Conservation (phyloP, 2,888 invertebrate species). For the Stomorhina lunata region DNA sequence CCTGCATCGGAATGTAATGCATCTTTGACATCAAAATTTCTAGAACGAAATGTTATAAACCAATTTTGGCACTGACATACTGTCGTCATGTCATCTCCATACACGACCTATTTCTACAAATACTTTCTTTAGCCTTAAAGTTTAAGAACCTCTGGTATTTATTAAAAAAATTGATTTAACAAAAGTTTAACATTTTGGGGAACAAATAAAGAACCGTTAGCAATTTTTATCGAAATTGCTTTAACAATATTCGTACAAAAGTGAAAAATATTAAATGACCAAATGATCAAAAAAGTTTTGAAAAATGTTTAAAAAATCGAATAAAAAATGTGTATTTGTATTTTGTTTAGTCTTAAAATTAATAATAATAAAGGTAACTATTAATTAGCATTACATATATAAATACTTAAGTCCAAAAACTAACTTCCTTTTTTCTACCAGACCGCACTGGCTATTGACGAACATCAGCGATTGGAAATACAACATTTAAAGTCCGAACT, state of each 20-base stretch:
- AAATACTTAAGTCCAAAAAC: neutral
- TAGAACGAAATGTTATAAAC: too few species aligned
- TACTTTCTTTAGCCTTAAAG: too few species aligned
- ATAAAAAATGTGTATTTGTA: conserved; percentile 15
- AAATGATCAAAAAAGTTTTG: neutral
- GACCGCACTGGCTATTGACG: conserved; percentile 11
- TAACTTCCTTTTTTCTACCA: neutral
- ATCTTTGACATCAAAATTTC: too few species aligned
- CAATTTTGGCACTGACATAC: too few species aligned
- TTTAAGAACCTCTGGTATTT: too few species aligned
- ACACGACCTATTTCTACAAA: too few species aligned
- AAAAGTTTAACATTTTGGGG: too few species aligned
- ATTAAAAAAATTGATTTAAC: too few species aligned
- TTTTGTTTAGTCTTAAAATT: conserved; percentile 22
- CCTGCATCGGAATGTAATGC: too few species aligned
- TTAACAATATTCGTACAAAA: neutral
- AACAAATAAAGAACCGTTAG: too few species aligned
- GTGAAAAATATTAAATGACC: neutral
- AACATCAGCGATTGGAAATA: conserved; percentile 69
- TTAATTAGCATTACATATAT: neutral
- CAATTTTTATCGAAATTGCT: too few species aligned
- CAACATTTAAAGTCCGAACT: conserved; percentile 73
- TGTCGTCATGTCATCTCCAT: too few species aligned
- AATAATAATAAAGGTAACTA: conserved; percentile 41
- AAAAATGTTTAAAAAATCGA: conserved; percentile 9